Evolutionary conservation across 1,140 invertebrate species (phyloP).

Genomic region (Drosophila pseudoobscura): DNA sequence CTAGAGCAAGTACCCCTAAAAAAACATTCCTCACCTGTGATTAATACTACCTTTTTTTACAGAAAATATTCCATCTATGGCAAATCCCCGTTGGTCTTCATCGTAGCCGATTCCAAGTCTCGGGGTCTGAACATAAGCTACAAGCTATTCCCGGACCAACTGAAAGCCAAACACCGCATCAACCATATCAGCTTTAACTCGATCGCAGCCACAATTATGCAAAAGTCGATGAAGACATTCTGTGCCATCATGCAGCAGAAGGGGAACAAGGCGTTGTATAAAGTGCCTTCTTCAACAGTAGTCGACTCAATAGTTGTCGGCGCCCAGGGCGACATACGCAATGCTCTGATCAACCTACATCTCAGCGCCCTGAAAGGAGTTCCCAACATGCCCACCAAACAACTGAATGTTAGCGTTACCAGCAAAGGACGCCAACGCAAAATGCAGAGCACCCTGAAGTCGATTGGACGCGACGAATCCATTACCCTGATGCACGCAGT

Average conservation of each 20-base stretch:
- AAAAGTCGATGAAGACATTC: conserved; percentile 87
- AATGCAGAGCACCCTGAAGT: conserved; percentile 83
- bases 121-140: conserved; percentile 86
- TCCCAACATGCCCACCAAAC: conserved; percentile 56
- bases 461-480: conserved; percentile 87
- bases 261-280: conserved; percentile 83
- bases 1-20: conserved; percentile 85
- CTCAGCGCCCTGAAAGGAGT: conserved; percentile 88
- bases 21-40: too few relatives aligned
- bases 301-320: conserved; percentile 88
- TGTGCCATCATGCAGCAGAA: conserved; percentile 84
- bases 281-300: conserved; percentile 84
- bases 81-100: conserved; percentile 88
- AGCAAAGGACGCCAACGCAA: conserved; percentile 61
- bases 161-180: conserved; percentile 86
- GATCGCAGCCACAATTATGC: conserved; percentile 86
- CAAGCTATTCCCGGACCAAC: conserved; percentile 86
- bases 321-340: conserved; percentile 88
- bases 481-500: conserved; percentile 89
- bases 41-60: conserved; percentile 59
- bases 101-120: conserved; percentile 87
- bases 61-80: conserved; percentile 86
- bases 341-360: conserved; percentile 88
- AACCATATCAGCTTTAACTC: conserved; percentile 88
- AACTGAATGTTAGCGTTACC: conserved; percentile 22